Percentiles rank a stretch among this genome's conserved stretches.
Conservation (phyloP, 2,888 invertebrate genomes). For the Megaustenia siamemsis region DNA sequence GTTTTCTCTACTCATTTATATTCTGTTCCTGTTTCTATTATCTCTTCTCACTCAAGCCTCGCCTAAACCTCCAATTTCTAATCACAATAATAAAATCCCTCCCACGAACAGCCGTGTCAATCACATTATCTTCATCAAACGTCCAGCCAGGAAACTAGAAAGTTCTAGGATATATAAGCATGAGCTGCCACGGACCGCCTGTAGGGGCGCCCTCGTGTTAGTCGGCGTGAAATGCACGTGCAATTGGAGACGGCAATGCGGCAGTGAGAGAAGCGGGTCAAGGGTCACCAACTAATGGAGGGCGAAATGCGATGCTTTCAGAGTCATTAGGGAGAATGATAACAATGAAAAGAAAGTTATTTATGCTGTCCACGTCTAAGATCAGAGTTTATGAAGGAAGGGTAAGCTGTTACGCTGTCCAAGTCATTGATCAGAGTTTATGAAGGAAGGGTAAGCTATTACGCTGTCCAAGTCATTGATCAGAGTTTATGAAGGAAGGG, state of each 20-base stretch:
- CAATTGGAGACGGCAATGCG: conserved; percentile 13
- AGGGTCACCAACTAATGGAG: conserved; percentile 41
- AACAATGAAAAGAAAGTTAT: background rate
- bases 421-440: no score
- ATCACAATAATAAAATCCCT: background rate
- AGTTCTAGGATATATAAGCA: background rate
- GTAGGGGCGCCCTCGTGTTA: background rate
- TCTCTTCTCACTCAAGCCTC: no score
- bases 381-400: no score
- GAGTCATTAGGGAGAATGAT: conserved; percentile 33
- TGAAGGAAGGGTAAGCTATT: no score
- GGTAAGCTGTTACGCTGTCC: no score
- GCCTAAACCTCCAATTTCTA: no score
- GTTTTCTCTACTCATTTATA: no score
- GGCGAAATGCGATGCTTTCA: conserved; percentile 31
- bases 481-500: no score
- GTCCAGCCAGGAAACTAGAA: background rate
- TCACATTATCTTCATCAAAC: background rate
- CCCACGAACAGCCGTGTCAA: background rate
- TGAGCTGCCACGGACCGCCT: background rate
- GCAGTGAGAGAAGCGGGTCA: no score
- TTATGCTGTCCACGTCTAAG: background rate
- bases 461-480: no score
- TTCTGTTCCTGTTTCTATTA: no score
- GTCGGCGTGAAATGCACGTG: conserved; percentile 41